Conservation (phyloP, 92 coral and sea anemone genomes). For the Palythoa grandiflora region DNA sequence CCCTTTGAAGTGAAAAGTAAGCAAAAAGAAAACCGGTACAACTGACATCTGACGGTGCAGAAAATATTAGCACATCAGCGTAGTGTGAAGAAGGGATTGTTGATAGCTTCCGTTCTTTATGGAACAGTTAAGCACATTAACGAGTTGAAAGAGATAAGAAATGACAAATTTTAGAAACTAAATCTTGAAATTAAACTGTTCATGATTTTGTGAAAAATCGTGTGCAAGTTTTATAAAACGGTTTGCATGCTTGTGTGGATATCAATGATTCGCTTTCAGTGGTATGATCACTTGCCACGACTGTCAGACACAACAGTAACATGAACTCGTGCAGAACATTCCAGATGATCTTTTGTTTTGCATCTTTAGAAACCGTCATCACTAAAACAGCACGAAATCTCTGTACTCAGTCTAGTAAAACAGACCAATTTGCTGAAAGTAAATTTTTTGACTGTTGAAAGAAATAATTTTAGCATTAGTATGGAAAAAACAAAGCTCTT, state of each 20-base stretch:
- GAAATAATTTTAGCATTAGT: background rate
- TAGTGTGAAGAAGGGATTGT: conserved; percentile 1
- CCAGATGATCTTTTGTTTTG: background rate
- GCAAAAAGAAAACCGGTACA: background rate
- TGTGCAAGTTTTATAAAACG: background rate
- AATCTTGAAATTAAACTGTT: background rate
- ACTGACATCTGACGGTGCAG: background rate
- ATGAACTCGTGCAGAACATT: background rate
- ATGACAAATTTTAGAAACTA: background rate
- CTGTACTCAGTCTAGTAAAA: background rate
- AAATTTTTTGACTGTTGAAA: background rate
- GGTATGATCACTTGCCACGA: no score
- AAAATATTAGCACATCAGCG: background rate
- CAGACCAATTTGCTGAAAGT: background rate
- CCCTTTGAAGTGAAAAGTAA: background rate
- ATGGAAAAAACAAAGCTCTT: no score
- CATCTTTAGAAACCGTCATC: background rate
- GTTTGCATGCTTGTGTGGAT: no score
- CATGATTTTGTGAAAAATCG: background rate
- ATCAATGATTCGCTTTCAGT: no score
- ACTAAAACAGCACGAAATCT: background rate
- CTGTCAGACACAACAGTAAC: background rate
- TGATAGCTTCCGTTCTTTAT: conserved; percentile 18
- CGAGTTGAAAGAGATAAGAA: conserved; percentile 30
- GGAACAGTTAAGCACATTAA: background rate